Conservation (phyloP, 2,113 vertebrate species). For the Macroglossus sobrinus region DNA sequence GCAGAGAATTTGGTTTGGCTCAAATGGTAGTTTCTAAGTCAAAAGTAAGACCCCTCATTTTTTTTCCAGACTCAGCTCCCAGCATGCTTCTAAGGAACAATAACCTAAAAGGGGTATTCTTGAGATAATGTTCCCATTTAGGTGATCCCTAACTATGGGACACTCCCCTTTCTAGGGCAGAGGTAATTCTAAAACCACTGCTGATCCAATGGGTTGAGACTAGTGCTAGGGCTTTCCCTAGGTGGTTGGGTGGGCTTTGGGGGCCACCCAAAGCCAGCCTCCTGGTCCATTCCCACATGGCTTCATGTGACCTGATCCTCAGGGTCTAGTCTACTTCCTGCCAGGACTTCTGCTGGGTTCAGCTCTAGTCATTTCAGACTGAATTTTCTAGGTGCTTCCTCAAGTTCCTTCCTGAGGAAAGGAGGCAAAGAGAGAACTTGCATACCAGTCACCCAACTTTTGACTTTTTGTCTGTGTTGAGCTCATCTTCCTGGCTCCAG, state of each 20-base stretch:
- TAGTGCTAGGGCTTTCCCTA: neutral
- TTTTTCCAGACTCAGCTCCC: neutral
- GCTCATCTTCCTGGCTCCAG: constrained; percentile 62
- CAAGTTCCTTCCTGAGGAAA: constrained; percentile 60
- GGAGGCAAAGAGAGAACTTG: constrained; percentile 32
- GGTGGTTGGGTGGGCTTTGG: neutral
- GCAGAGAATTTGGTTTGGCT: neutral
- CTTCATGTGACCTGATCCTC: neutral
- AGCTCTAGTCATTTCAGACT: neutral
- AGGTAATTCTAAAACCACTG: neutral
- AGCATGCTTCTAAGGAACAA: neutral
- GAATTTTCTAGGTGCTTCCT: constrained; percentile 48
- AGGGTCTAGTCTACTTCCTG: constrained; percentile 32
- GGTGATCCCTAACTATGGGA: neutral
- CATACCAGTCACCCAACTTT: neutral
- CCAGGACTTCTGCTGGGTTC: constrained; percentile 10
- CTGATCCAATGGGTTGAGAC: neutral
- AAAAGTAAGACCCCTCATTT: neutral
- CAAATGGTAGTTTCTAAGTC: neutral
- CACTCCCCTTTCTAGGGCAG: neutral
- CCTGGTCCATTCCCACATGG: neutral
- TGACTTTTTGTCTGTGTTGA: constrained; percentile 11
- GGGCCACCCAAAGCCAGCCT: neutral
- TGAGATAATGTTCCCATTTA: neutral
- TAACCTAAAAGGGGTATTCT: neutral